These are phyloP conservation scores for Hecatera dysodea DNA, from an alignment of 2,888 invertebrate genomes.

Conservation along the genomic window DNA sequence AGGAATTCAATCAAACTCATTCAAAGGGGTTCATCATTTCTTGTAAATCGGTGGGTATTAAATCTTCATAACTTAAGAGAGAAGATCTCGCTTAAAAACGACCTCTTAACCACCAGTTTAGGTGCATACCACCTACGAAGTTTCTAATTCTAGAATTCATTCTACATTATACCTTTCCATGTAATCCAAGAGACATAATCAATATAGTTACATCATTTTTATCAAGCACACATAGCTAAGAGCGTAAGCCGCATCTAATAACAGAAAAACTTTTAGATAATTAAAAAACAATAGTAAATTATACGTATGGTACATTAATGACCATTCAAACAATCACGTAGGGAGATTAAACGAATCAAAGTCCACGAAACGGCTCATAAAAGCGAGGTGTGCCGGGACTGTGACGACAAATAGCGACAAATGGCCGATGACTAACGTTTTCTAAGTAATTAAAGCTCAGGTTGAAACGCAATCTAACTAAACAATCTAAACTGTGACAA, in stretches of 20 bases:
- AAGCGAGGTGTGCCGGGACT: slow-evolving; percentile 64
- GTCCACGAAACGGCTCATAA: slow-evolving; percentile 62
- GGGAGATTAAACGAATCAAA: slow-evolving; percentile 64
- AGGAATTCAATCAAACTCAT: slow-evolving; percentile 14
- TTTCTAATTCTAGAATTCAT: not conserved
- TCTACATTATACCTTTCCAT: not conserved
- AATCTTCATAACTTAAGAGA: not conserved
- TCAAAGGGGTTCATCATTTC: slow-evolving; percentile 1
- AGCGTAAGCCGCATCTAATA: not conserved
- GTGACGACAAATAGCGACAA: slow-evolving; percentile 58
- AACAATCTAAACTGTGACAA: slow-evolving; percentile 75
- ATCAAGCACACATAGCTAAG: not conserved
- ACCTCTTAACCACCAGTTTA: not conserved
- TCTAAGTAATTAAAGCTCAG: slow-evolving; percentile 78
- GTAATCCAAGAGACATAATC: not conserved
- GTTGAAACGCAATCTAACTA: slow-evolving; percentile 68
- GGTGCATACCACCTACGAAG: not conserved
- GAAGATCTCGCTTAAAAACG: not conserved
- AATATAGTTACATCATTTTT: not conserved
- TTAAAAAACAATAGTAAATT: slow-evolving; percentile 36
- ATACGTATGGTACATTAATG: slow-evolving; percentile 22
- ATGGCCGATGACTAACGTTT: slow-evolving; percentile 67
- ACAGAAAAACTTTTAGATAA: slow-evolving; percentile 23
- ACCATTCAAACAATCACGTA: slow-evolving; percentile 42
- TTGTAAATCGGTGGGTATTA: not conserved